These are phyloP conservation scores for Siphamia tubifer DNA, from an alignment of 2,113 vertebrate genomes.

Conservation along the genomic window DNA sequence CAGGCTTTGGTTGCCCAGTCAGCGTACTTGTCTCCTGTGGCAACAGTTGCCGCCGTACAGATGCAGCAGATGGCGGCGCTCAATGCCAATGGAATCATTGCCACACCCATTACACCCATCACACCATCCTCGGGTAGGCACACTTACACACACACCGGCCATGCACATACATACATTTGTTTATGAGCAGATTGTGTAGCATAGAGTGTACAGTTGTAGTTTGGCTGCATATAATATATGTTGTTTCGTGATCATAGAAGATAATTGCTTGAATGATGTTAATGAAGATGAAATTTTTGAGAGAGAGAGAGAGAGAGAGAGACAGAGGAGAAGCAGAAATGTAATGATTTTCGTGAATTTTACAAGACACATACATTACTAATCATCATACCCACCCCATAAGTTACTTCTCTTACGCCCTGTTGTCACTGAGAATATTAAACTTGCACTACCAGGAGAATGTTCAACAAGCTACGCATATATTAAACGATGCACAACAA, in stretches of 20 bases:
- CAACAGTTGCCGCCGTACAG: slow-evolving; percentile 90
- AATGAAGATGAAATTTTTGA: not conserved
- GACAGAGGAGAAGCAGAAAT: too few relatives aligned
- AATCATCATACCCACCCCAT: too few relatives aligned
- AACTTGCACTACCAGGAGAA: too few relatives aligned
- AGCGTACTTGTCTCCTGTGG: slow-evolving; percentile 93
- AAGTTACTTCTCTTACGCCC: too few relatives aligned
- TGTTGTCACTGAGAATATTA: too few relatives aligned
- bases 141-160: not conserved
- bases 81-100: slow-evolving; percentile 89
- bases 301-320: too few relatives aligned
- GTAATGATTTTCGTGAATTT: too few relatives aligned
- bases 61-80: slow-evolving; percentile 93
- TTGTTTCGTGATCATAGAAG: too few relatives aligned
- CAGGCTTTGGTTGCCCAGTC: slow-evolving; percentile 92
- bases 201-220: not conserved
- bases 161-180: not conserved
- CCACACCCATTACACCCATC: slow-evolving; percentile 88
- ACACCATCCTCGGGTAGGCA: slow-evolving; percentile 84
- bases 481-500: too few relatives aligned
- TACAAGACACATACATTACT: too few relatives aligned
- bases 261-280: not conserved
- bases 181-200: not conserved
- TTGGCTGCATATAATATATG: not conserved
- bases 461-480: too few relatives aligned